Evolutionary conservation across 1,140 invertebrate genomes (phyloP).

Genomic region (Ceratina australensis): DNA sequence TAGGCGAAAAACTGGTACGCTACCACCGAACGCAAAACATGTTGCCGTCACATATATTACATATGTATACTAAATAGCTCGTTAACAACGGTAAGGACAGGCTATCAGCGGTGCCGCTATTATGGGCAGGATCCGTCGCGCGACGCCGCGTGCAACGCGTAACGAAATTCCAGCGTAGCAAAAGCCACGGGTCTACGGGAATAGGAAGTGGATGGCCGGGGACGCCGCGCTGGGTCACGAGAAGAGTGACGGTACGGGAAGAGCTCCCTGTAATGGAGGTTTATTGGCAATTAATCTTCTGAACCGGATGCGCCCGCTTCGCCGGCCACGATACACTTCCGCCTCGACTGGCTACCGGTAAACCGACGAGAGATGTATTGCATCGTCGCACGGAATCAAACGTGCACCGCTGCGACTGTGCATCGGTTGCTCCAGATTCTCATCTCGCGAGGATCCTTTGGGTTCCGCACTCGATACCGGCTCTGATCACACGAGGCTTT

Average conservation of each 20-base stretch:
- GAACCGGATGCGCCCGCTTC: conserved; percentile 64
- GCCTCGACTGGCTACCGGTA: conserved; percentile 59
- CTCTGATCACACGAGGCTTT: background rate
- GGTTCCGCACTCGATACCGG: conserved; percentile 32
- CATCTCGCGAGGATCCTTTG: background rate
- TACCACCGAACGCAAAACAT: background rate
- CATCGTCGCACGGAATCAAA: conserved; percentile 59
- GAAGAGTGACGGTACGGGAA: conserved; percentile 62
- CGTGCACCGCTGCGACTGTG: conserved; percentile 24
- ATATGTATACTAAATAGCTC: background rate
- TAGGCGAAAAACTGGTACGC: background rate
- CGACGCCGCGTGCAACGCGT: conserved; percentile 23
- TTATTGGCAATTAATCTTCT: conserved; percentile 69
- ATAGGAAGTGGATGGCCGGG: conserved; percentile 36
- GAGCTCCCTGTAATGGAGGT: conserved; percentile 61
- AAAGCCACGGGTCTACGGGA: background rate
- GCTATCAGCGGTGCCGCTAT: too few relatives aligned
- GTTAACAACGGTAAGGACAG: background rate
- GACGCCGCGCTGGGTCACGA: conserved; percentile 43
- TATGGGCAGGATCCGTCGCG: too few relatives aligned
- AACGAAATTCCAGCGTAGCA: conserved; percentile 18
- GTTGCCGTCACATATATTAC: background rate
- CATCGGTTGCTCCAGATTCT: conserved; percentile 4
- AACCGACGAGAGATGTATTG: conserved; percentile 65
- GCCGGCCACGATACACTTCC: conserved; percentile 65